Evolutionary conservation across 2,113 vertebrate genomes (phyloP), one percentile per base, ranked within the genome.

Genomic region (Perca flavescens): DNA sequence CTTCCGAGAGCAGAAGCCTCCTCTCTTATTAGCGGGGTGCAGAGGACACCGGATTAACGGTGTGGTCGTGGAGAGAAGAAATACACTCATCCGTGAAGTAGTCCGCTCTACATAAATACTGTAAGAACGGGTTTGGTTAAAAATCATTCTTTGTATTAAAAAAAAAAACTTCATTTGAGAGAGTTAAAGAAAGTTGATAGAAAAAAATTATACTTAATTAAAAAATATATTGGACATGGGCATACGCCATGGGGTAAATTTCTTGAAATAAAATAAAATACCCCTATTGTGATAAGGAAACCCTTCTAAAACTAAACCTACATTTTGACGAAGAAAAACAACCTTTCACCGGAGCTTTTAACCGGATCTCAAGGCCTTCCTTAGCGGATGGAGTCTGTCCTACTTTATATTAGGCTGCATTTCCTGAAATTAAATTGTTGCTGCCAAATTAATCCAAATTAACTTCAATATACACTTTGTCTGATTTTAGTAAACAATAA

Each of bases 1-100:
- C 82, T 87, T 90, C 88, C 86, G 80, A 83, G 75, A 81, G 78
- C 72, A 72, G 36, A 82, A 76, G 54, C 77, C 85, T 80, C 79
- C 72, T 85, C 77, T 85, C 72, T 83, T 78, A 79, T 89, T 84
- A 90, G 77, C 25, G 56, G 22, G 60, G 75, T 5, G 77, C 56
- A 52, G 64, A 82, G 83, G 72, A 80, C 64, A 77, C n/a, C 13
- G 79, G 78, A 89, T 88, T 79, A 80, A 85, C 78, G 78, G 77
- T 74, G 80, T 5, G 79, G 63, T 70, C 60, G 22, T 49, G 47
- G 60, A 6, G 11, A 36, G 43, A 54, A 60, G 66, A 47, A 57
- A 63, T 5, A 68, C 73, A 58, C 71, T 64, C 75, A 58, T 14
- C 52, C 9, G 16, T 70, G 28, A 80, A 75, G 65, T 40, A 58